Base-by-base conservation (phyloP, 2,797 vertebrate genomes). In the Discoglossus pictus region DNA sequence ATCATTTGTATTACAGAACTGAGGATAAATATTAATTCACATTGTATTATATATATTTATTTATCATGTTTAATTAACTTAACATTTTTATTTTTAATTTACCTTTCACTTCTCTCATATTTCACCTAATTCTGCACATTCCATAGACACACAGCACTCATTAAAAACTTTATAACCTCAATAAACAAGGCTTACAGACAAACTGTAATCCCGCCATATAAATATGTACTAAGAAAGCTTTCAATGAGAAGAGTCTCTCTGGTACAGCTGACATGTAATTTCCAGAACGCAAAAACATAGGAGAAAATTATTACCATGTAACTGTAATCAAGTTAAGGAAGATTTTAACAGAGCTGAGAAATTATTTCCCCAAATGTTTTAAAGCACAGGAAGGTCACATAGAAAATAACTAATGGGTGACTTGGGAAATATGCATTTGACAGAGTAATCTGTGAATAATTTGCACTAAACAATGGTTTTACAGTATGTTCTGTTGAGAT, bases 341-440 rank as follows among this genome's bases (percentile, higher is more conserved):
- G 44, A 66, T 24, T 15, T 59, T 67, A 59, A 38, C 21, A 67
- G 44, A 53, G n/a, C 27, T 58, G 53, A 58, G 38, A 56, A 66
- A 66, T 66, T 21, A 66, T 50, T 66, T 66, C 52, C 64, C 43
- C 18, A 66, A 66, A 58, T 48, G 44, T 67, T 67, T 67, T 50
- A 42, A 55, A 12, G 44, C 40, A 56, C 18, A 2, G 11, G 35
- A 15, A 67, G 65, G 65, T 59, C 54, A 67, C 35, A 48, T 50
- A 50, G 53, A 59, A 59, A 67, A 51, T 51, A 13, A 38, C 44
- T 48, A 66, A 59, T 67, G 47, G 54, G 51, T 40, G 44, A 51
- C 59, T 50, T 42, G 54, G 24, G 48, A 54, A 42, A 59, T 59
- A 59, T 59, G 50, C 50, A 67, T 59, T 67, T 48, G 65, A 59